Evolutionary conservation across 2,797 vertebrate species (phyloP).

Genomic region (Pseudomugil tenellus): DNA sequence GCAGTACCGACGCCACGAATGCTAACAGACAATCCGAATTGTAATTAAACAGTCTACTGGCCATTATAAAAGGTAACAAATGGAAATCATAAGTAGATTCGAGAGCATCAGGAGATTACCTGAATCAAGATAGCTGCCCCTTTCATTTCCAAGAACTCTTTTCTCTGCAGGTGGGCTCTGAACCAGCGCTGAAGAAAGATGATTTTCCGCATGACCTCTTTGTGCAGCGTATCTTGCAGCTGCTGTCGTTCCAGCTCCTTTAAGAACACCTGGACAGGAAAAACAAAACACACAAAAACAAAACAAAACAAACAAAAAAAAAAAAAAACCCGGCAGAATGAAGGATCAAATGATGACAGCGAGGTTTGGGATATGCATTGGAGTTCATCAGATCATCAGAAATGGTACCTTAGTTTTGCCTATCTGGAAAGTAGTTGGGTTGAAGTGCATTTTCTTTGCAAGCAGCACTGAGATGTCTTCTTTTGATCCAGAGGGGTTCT

Average conservation of each 20-base stretch:
- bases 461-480: slow-evolving; percentile 87
- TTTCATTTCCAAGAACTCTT: slow-evolving; percentile 86
- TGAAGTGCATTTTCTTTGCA: slow-evolving; percentile 85
- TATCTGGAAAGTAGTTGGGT: slow-evolving; percentile 92
- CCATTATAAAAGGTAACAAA: neutral
- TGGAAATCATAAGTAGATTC: neutral
- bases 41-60: neutral
- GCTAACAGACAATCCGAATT: slow-evolving; percentile 64
- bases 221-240: slow-evolving; percentile 92
- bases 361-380: neutral
- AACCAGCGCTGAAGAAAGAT: slow-evolving; percentile 94
- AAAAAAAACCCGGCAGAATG: neutral
- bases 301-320: too few relatives aligned
- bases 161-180: slow-evolving; percentile 87
- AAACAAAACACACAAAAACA: too few relatives aligned
- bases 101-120: slow-evolving; percentile 73
- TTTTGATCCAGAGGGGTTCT: slow-evolving; percentile 81
- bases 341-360: neutral
- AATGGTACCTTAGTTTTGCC: slow-evolving; percentile 93
- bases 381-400: neutral
- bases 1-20: slow-evolving; percentile 84
- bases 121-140: slow-evolving; percentile 87
- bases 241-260: slow-evolving; percentile 92
- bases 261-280: slow-evolving; percentile 88
- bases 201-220: slow-evolving; percentile 93